Evolutionary conservation across 2,113 vertebrate species (phyloP).

Genomic region (Galbula dea): DNA sequence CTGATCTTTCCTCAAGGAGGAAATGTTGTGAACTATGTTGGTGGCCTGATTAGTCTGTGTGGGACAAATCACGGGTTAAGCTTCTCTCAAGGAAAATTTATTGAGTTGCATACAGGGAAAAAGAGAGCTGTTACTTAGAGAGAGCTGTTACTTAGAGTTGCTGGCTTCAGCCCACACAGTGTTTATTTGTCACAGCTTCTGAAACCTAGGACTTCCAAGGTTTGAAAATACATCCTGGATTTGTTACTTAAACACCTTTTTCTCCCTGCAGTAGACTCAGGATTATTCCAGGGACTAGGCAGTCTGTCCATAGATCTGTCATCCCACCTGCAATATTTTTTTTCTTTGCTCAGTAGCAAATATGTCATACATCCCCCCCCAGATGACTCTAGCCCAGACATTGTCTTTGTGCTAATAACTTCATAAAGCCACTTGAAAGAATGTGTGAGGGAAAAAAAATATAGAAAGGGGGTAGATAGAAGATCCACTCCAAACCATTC

Average conservation of each 20-base stretch:
- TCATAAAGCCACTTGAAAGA: background rate
- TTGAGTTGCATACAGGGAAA: background rate
- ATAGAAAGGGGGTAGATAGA: background rate
- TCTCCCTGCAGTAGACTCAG: background rate
- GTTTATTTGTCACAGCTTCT: background rate
- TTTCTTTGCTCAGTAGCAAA: background rate
- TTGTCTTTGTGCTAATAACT: background rate
- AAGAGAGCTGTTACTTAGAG: background rate
- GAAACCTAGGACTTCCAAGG: background rate
- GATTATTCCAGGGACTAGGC: background rate
- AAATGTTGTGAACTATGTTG: background rate
- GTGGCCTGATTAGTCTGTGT: background rate
- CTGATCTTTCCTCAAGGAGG: background rate
- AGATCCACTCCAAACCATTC: background rate
- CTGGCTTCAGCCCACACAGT: background rate
- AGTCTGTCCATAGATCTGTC: background rate
- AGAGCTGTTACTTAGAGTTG: background rate
- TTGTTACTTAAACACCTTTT: background rate
- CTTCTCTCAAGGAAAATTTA: background rate
- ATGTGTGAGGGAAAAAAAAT: background rate
- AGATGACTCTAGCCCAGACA: background rate
- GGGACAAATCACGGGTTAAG: background rate
- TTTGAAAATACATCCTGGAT: background rate
- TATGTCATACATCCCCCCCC: background rate
- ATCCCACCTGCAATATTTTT: background rate